These are phyloP conservation scores for Gisinianus flammeolus DNA, from an alignment of 2,888 invertebrate species.

Conservation along the genomic window DNA sequence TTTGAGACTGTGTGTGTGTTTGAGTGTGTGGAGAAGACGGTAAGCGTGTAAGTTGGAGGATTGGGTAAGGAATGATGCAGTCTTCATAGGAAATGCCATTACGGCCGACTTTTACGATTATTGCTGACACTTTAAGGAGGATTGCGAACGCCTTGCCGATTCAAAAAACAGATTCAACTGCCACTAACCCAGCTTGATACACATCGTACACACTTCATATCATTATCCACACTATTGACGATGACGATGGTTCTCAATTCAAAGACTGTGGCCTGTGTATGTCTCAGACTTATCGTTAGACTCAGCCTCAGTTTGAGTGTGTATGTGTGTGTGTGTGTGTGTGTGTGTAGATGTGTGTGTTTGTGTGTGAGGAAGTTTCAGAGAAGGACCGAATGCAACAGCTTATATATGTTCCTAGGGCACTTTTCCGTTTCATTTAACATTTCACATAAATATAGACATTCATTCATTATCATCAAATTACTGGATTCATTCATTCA, in stretches of 20 bases:
- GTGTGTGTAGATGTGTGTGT: background rate
- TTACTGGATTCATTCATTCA: slow-evolving; percentile 30
- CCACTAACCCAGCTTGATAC: slow-evolving; percentile 56
- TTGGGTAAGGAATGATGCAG: slow-evolving; percentile 50
- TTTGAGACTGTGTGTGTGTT: background rate
- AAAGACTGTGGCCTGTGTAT: background rate
- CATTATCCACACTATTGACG: slow-evolving; percentile 53
- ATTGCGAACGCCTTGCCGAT: slow-evolving; percentile 56
- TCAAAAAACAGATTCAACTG: slow-evolving; percentile 56
- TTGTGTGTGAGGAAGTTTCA: background rate
- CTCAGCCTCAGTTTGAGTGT: background rate
- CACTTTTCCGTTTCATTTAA: slow-evolving; percentile 41
- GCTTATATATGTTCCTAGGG: slow-evolving; percentile 30
- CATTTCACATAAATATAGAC: slow-evolving; percentile 37
- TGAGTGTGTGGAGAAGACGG: slow-evolving; percentile 28
- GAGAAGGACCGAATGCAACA: slow-evolving; percentile 15
- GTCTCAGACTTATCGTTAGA: background rate
- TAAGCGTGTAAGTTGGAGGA: slow-evolving; percentile 28
- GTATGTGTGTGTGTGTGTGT: background rate
- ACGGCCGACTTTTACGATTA: slow-evolving; percentile 58
- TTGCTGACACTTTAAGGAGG: slow-evolving; percentile 58
- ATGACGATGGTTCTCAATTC: slow-evolving; percentile 39
- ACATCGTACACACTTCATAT: slow-evolving; percentile 55
- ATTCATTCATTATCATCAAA: slow-evolving; percentile 41
- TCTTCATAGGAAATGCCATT: slow-evolving; percentile 56